Conservation (phyloP, 1,140 invertebrate genomes). For the Panonychus citri region DNA sequence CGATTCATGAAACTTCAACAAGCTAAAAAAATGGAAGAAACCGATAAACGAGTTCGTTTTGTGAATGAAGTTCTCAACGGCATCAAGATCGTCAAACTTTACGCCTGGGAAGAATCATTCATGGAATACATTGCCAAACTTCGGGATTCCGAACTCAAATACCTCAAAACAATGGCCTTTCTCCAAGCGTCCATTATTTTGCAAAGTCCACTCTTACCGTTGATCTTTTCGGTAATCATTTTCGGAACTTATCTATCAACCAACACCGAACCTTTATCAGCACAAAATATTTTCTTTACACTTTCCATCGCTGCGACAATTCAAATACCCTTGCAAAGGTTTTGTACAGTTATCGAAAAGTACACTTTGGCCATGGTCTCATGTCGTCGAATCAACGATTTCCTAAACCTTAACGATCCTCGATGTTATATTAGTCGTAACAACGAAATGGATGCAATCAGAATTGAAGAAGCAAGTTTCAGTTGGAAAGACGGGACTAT, state of each 20-base stretch:
- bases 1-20: slow-evolving; percentile 23
- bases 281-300: too few relatives aligned
- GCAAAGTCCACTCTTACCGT: neutral
- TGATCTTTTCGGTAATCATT: neutral
- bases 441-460: neutral
- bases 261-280: neutral
- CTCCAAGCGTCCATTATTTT: neutral
- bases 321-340: too few relatives aligned
- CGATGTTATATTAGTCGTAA: slow-evolving; percentile 5
- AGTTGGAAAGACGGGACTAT: slow-evolving; percentile 1
- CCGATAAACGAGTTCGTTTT: slow-evolving; percentile 21
- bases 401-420: slow-evolving; percentile 51
- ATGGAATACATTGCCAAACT: slow-evolving; percentile 10
- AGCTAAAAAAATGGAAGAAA: slow-evolving; percentile 21
- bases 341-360: too few relatives aligned
- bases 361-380: slow-evolving; percentile 40
- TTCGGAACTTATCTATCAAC: neutral
- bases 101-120: slow-evolving; percentile 18
- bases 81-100: slow-evolving; percentile 19
- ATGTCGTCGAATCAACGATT: slow-evolving; percentile 60
- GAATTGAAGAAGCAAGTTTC: slow-evolving; percentile 7
- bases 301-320: too few relatives aligned
- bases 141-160: slow-evolving; percentile 1
- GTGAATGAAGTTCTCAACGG: slow-evolving; percentile 22
- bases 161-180: neutral